A percentile compares a stretch with the other conserved stretches of the same genome.
phyloP scores from a whole-genome alignment of 2,888 invertebrate species.

The Leucophora obtusa region DNA sequence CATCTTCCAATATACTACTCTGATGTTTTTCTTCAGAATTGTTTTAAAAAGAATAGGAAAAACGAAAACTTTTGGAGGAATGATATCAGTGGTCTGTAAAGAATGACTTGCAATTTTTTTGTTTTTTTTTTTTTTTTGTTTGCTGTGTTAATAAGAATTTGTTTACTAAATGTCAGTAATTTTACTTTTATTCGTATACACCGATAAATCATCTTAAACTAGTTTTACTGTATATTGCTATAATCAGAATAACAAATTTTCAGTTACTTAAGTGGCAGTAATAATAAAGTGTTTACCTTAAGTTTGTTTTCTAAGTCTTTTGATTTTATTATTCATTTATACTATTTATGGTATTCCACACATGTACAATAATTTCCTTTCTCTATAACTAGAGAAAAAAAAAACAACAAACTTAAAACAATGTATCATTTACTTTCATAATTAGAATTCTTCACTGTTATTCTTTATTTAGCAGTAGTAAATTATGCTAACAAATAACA shows the following conservation, averaged over 20 bases:
- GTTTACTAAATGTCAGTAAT: too few species aligned
- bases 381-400: slow-evolving; percentile 25
- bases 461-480: slow-evolving; percentile 23
- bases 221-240: too few species aligned
- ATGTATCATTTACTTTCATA: slow-evolving; percentile 61
- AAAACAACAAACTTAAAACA: background rate
- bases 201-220: too few species aligned
- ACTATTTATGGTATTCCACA: slow-evolving; percentile 55
- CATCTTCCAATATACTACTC: too few species aligned
- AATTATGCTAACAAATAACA: slow-evolving; percentile 54
- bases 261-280: background rate
- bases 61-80: too few species aligned
- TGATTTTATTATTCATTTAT: slow-evolving; percentile 27
- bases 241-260: background rate
- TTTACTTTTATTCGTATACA: too few species aligned
- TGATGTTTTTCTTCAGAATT: too few species aligned
- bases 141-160: too few species aligned
- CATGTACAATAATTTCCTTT: slow-evolving; percentile 54
- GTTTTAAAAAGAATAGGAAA: too few species aligned
- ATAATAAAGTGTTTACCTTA: background rate
- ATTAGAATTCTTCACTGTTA: slow-evolving; percentile 60
- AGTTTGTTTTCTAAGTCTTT: slow-evolving; percentile 49
- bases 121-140: too few species aligned
- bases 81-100: too few species aligned
- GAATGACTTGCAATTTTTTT: too few species aligned